phyloP scores from a whole-genome alignment of 2,797 vertebrate species.

The Spinus pinus region DNA sequence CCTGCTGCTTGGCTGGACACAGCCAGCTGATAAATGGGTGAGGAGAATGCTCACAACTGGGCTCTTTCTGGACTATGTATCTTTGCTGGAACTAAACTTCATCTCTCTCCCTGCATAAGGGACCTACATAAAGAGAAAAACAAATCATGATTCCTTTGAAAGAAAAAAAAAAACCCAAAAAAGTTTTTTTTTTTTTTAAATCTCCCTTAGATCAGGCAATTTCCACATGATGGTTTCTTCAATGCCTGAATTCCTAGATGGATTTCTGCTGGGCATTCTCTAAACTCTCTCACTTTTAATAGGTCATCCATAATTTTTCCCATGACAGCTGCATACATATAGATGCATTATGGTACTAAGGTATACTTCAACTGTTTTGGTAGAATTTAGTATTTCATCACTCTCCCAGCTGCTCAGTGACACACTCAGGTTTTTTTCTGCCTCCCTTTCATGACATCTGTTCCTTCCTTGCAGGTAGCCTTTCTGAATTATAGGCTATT shows the following conservation, averaged over 20 bases:
- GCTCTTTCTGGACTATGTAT: background rate
- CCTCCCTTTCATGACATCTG: background rate
- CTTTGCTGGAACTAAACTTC: background rate
- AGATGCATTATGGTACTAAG: background rate
- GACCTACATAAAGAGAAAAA: background rate
- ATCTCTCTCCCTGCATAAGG: background rate
- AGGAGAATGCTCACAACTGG: background rate
- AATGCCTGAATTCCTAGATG: background rate
- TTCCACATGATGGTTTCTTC: conserved; percentile 35
- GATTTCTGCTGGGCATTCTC: conserved; percentile 3
- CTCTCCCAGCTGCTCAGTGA: background rate
- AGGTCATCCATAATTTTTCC: conserved; percentile 29
- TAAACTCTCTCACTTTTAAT: conserved; percentile 8
- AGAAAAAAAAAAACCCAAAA: background rate
- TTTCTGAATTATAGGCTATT: background rate
- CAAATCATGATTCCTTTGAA: background rate
- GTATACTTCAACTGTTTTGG: background rate
- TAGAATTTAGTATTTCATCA: conserved; percentile 15
- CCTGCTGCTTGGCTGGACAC: background rate
- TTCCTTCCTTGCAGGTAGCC: background rate
- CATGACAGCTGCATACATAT: conserved; percentile 26
- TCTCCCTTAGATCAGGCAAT: conserved; percentile 28
- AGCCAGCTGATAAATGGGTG: background rate
- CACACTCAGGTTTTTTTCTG: background rate
- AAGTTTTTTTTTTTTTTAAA: background rate